phyloP scores from a whole-genome alignment of 2,113 vertebrate species.

The Lophius piscatorius region DNA sequence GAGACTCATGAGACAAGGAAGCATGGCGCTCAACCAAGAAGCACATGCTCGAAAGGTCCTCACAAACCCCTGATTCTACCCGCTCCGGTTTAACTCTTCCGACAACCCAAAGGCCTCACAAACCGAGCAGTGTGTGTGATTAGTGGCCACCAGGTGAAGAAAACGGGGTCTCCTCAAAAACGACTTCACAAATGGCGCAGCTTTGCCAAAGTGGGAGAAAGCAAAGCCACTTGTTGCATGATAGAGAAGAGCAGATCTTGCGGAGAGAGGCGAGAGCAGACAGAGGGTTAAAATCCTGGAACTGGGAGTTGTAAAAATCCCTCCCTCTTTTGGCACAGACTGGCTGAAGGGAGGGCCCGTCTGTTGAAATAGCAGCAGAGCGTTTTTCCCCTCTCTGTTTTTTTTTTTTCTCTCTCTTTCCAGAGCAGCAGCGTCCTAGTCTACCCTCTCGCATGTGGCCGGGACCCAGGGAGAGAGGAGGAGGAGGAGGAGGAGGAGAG shows the following conservation, averaged over 20 bases:
- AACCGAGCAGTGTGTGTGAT: too few relatives aligned
- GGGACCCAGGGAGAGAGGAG: conserved; percentile 81
- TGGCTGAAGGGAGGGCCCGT: conserved; percentile 86
- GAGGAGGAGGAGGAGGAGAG: conserved; percentile 71
- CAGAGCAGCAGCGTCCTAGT: conserved; percentile 75
- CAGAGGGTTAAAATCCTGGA: conserved; percentile 84
- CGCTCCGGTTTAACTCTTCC: conserved; percentile 37
- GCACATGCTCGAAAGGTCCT: conserved; percentile 43
- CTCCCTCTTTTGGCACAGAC: conserved; percentile 86
- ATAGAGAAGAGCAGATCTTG: conserved; percentile 62
- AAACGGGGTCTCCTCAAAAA: conserved; percentile 27
- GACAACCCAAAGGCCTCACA: background rate
- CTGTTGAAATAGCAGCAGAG: conserved; percentile 86
- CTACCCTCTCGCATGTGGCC: conserved; percentile 84
- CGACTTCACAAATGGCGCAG: conserved; percentile 44
- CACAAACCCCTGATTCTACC: conserved; percentile 21
- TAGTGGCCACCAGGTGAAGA: background rate
- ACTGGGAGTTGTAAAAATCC: conserved; percentile 82
- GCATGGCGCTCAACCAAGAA: conserved; percentile 41
- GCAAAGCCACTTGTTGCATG: conserved; percentile 75
- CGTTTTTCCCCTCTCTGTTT: conserved; percentile 60
- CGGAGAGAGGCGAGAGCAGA: conserved; percentile 67
- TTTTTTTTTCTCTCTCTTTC: conserved; percentile 29
- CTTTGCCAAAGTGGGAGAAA: conserved; percentile 38
- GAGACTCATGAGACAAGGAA: conserved; percentile 31